Percentiles rank a stretch among this genome's conserved stretches.
phyloP scores from a whole-genome alignment of 2,888 invertebrate species.

The Cosmia trapezina region DNA sequence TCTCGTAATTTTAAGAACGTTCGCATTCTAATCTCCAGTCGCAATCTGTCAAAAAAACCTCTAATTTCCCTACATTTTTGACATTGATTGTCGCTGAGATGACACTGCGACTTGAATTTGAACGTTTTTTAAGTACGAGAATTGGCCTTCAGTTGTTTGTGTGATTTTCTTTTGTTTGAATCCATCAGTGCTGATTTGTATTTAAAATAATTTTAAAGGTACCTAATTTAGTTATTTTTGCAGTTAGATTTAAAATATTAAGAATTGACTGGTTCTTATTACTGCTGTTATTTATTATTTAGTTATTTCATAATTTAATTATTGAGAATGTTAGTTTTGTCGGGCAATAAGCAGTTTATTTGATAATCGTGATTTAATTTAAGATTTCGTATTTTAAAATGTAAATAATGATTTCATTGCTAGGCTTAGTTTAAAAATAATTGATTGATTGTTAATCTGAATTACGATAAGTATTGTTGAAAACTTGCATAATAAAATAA shows the following conservation, averaged over 20 bases:
- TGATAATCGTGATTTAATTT: constrained; percentile 74
- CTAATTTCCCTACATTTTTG: too few species aligned
- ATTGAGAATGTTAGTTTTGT: constrained; percentile 65
- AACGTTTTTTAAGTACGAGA: too few species aligned
- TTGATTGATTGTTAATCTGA: constrained; percentile 51
- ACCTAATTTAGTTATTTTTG: constrained; percentile 51
- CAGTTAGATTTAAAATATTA: constrained; percentile 64
- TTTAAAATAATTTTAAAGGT: constrained; percentile 58
- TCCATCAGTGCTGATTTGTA: constrained; percentile 74
- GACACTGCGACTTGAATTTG: too few species aligned
- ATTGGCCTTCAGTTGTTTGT: constrained; percentile 70
- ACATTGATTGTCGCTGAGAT: too few species aligned
- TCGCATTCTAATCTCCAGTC: too few species aligned
- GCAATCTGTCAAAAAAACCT: too few species aligned
- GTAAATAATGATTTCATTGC: constrained; percentile 55
- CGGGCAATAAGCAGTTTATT: constrained; percentile 71
- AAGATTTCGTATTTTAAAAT: constrained; percentile 52
- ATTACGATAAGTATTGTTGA: constrained; percentile 30
- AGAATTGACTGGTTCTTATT: constrained; percentile 82
- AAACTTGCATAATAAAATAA: constrained; percentile 12
- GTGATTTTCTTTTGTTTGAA: constrained; percentile 69
- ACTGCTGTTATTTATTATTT: constrained; percentile 89
- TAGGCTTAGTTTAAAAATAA: constrained; percentile 51
- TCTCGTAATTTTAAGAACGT: too few species aligned
- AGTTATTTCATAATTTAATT: constrained; percentile 71